Evolutionary conservation across 2,113 vertebrate species (phyloP).

Genomic region (Pterophyllum scalare): DNA sequence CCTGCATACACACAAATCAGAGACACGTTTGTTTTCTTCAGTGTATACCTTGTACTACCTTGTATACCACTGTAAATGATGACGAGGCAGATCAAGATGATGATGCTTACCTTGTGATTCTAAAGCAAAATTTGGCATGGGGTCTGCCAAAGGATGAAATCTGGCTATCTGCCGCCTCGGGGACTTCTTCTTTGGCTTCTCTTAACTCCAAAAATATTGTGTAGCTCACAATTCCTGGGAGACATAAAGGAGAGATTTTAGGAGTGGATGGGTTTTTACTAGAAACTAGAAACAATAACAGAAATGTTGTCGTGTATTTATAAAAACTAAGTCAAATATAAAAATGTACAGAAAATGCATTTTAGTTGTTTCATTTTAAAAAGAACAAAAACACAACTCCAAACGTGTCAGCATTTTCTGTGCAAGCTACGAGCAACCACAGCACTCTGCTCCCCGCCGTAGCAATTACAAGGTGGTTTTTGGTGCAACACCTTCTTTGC

Average conservation of each 20-base stretch:
- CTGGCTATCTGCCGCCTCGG: background rate
- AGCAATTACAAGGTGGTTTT: too few species aligned
- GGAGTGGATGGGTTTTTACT: background rate
- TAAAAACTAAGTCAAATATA: too few species aligned
- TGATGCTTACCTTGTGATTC: background rate
- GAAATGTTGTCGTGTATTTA: too few species aligned
- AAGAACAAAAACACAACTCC: too few species aligned
- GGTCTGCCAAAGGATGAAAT: background rate
- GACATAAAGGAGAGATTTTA: background rate
- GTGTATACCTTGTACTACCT: background rate
- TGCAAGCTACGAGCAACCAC: too few species aligned
- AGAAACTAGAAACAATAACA: too few species aligned
- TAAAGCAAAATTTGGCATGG: background rate
- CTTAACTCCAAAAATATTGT: background rate
- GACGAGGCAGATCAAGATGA: background rate
- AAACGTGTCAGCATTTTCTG: too few species aligned
- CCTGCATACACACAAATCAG: background rate
- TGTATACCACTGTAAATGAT: too few species aligned
- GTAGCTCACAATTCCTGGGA: background rate
- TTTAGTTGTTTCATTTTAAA: too few species aligned
- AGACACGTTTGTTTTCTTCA: background rate
- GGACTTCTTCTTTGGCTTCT: background rate
- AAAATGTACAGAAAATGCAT: too few species aligned
- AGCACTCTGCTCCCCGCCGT: too few species aligned
- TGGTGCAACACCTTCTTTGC: too few species aligned